Conservation (phyloP, 2,113 vertebrate genomes). For the Tiliqua scincoides region DNA sequence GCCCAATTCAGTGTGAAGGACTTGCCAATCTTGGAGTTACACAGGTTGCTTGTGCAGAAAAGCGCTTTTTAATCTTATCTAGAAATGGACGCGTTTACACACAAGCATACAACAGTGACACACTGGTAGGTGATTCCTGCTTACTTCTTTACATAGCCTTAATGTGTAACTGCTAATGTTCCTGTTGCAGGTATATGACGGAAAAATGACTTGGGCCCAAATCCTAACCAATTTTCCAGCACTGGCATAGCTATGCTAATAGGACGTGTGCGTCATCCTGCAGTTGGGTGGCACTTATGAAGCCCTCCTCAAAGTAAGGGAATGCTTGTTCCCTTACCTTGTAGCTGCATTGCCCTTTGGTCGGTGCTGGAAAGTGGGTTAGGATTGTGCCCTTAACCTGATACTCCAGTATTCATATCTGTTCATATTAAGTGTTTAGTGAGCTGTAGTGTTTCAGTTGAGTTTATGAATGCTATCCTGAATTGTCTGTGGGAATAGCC, state of each 20-base stretch:
- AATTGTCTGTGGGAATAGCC: too few species aligned
- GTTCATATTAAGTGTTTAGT: too few species aligned
- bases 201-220: neutral
- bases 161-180: neutral
- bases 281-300: too few species aligned
- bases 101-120: conserved; percentile 94
- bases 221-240: too few species aligned
- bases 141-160: neutral
- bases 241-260: too few species aligned
- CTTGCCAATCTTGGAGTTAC: conserved; percentile 90
- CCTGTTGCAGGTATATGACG: neutral
- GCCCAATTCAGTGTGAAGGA: conserved; percentile 93
- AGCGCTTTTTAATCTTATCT: conserved; percentile 91
- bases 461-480: neutral
- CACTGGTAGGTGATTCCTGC: conserved; percentile 79
- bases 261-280: too few species aligned
- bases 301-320: too few species aligned
- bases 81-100: conserved; percentile 92
- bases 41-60: conserved; percentile 95
- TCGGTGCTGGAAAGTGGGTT: too few species aligned
- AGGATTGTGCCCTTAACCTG: too few species aligned
- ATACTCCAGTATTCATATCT: neutral
- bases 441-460: neutral
- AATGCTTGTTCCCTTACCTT: too few species aligned
- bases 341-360: too few species aligned